A percentile compares a stretch with the other conserved stretches of the same genome.
phyloP scores from a whole-genome alignment of 2,888 invertebrate genomes.

The Nomada lathburiana region DNA sequence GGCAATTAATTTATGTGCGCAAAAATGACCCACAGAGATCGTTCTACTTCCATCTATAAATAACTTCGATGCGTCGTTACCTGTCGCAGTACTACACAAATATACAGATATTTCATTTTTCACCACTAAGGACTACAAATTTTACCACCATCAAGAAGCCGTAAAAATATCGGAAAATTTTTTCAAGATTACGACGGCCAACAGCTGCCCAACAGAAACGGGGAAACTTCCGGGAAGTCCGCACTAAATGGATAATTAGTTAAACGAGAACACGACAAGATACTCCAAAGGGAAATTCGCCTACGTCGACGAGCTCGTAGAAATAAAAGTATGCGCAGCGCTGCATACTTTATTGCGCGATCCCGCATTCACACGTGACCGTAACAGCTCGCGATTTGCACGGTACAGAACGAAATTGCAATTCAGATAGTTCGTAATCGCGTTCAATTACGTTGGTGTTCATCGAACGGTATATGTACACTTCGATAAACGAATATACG shows the following conservation, averaged over 20 bases:
- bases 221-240: neutral
- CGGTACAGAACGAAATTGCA: neutral
- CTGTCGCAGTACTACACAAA: neutral
- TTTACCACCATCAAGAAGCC: neutral
- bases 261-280: neutral
- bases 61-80: neutral
- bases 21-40: neutral
- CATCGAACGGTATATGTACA: neutral
- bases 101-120: neutral
- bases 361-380: neutral
- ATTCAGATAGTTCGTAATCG: neutral
- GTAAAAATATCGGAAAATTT: neutral
- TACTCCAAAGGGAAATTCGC: neutral
- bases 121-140: no score
- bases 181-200: neutral
- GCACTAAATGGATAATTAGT: neutral
- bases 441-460: neutral
- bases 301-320: neutral
- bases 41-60: neutral
- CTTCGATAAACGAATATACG: neutral
- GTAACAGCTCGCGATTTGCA: neutral
- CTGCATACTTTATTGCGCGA: neutral
- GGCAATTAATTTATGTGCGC: slow-evolving; percentile 36
- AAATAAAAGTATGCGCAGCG: neutral
- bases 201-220: neutral